Evolutionary conservation across 2,888 invertebrate species (phyloP).

Genomic region (Meiosimyza platycephala): DNA sequence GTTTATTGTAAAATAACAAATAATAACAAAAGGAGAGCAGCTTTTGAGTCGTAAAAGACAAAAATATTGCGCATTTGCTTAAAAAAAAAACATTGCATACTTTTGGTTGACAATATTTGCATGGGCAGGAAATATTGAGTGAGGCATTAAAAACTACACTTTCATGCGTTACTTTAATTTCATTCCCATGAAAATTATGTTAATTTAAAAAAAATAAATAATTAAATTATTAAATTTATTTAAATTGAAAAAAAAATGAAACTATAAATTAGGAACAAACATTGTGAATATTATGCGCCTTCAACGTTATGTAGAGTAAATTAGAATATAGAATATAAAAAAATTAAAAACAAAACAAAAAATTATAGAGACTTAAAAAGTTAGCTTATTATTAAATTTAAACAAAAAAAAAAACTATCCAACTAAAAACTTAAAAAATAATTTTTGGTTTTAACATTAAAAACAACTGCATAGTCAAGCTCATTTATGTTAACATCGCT

Average conservation of each 20-base stretch:
- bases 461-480: conserved; percentile 45
- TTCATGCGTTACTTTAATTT: too few species aligned
- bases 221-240: background rate
- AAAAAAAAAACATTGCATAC: conserved; percentile 15
- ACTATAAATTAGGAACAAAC: conserved; percentile 42
- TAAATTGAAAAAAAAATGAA: conserved; percentile 4
- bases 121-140: too few species aligned
- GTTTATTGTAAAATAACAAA: conserved; percentile 39
- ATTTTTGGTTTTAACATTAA: conserved; percentile 34
- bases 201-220: background rate
- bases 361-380: conserved; percentile 32
- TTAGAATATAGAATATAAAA: conserved; percentile 44
- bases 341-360: conserved; percentile 29
- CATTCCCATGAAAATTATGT: too few species aligned
- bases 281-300: conserved; percentile 67
- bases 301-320: conserved; percentile 56
- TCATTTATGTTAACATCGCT: conserved; percentile 30
- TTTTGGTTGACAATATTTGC: too few species aligned
- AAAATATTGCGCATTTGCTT: conserved; percentile 26
- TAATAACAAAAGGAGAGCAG: background rate
- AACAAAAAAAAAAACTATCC: conserved; percentile 25
- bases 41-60: background rate
- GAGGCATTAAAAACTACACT: too few species aligned
- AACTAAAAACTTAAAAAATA: conserved; percentile 27
- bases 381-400: conserved; percentile 27